These are phyloP conservation scores for Papilio gigon DNA, from an alignment of 2,888 invertebrate genomes.

Conservation along the genomic window DNA sequence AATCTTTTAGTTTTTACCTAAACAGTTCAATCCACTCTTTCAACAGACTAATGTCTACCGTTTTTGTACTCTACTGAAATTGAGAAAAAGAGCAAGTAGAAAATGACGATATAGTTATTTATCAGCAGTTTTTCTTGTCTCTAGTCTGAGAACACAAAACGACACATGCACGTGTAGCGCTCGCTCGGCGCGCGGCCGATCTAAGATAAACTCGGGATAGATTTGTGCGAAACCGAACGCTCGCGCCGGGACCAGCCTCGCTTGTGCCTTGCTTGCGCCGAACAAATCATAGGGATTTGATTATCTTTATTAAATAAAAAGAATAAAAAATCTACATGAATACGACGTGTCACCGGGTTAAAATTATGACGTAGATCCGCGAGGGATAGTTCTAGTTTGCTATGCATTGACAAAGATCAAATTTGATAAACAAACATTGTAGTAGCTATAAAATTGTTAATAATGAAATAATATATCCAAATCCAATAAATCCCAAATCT, in stretches of 20 bases:
- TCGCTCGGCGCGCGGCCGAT: constrained; percentile 49
- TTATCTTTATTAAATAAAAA: constrained; percentile 20
- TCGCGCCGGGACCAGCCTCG: constrained; percentile 32
- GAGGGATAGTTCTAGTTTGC: too few relatives aligned
- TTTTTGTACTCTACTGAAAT: too few relatives aligned
- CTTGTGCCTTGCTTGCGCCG: constrained; percentile 24
- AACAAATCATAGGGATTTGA: constrained; percentile 23
- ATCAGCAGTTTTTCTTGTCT: constrained; percentile 46
- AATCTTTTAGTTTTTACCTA: too few relatives aligned
- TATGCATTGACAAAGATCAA: too few relatives aligned
- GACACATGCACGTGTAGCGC: constrained; percentile 53
- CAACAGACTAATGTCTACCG: too few relatives aligned
- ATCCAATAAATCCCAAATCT: too few relatives aligned
- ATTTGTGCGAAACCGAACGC: constrained; percentile 53
- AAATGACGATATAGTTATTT: constrained; percentile 33
- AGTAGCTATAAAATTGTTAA: too few relatives aligned
- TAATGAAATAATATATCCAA: too few relatives aligned
- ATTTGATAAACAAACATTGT: too few relatives aligned
- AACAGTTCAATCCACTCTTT: too few relatives aligned
- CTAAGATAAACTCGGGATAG: constrained; percentile 53
- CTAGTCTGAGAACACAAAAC: constrained; percentile 51
- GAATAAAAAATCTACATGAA: background rate
- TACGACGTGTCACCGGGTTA: too few relatives aligned
- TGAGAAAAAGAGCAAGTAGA: background rate
- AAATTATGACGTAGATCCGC: too few relatives aligned